Evolutionary conservation across 2,888 invertebrate species (phyloP).

Genomic region (Furcula furcula): DNA sequence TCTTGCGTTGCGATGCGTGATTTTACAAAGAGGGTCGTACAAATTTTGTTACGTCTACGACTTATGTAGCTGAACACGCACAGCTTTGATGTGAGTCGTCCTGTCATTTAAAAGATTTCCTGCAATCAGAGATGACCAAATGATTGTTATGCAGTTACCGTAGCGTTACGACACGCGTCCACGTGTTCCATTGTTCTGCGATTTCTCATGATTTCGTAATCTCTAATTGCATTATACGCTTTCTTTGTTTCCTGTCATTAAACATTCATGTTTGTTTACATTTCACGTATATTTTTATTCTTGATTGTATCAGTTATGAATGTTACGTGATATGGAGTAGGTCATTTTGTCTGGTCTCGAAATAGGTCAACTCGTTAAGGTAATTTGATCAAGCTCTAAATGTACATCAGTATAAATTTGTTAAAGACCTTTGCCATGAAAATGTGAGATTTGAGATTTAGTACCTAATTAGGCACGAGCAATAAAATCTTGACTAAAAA

Average conservation of each 20-base stretch:
- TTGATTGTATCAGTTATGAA: conserved; percentile 12
- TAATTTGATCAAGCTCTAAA: conserved; percentile 41
- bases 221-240: conserved; percentile 27
- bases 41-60: conserved; percentile 39
- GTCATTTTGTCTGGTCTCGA: conserved; percentile 35
- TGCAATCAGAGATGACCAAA: conserved; percentile 20
- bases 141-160: conserved; percentile 37
- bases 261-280: conserved; percentile 17
- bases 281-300: conserved; percentile 4
- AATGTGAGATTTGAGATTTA: too few species aligned
- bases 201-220: conserved; percentile 38
- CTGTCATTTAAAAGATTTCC: too few species aligned
- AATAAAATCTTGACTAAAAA: conserved; percentile 38
- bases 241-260: conserved; percentile 30
- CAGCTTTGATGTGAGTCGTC: conserved; percentile 42
- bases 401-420: conserved; percentile 29
- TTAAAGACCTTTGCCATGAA: conserved; percentile 36
- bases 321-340: conserved; percentile 32
- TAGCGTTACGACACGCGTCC: conserved; percentile 43
- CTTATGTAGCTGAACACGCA: conserved; percentile 47
- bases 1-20: conserved; percentile 25
- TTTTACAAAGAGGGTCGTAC: conserved; percentile 30
- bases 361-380: conserved; percentile 44
- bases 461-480: conserved; percentile 32
- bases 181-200: conserved; percentile 55